These are phyloP conservation scores for Eilema griseolum DNA, from an alignment of 2,888 invertebrate species.

Conservation along the genomic window DNA sequence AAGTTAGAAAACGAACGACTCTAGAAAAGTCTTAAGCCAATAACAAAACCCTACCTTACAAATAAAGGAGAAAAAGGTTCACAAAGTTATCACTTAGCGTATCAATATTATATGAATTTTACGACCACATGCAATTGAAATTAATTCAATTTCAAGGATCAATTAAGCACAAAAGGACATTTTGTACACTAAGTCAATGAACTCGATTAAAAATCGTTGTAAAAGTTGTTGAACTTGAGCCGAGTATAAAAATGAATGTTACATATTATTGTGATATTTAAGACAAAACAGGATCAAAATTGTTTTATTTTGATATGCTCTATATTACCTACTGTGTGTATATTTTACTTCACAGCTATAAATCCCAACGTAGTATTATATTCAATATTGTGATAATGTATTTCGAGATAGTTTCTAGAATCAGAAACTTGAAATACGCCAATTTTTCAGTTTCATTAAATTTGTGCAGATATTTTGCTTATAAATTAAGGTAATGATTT, in stretches of 20 bases:
- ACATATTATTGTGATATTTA: neutral
- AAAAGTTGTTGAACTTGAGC: conserved; percentile 15
- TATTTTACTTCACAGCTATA: neutral
- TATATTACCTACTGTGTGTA: neutral
- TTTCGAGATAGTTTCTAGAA: neutral
- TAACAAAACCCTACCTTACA: too few relatives aligned
- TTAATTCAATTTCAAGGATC: neutral
- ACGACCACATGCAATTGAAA: neutral
- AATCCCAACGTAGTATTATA: neutral
- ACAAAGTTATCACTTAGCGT: neutral
- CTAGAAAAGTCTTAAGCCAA: too few relatives aligned
- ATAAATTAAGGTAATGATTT: too few relatives aligned
- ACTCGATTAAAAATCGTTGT: conserved; percentile 2
- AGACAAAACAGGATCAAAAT: neutral
- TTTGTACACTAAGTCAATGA: neutral
- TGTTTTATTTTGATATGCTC: neutral
- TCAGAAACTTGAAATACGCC: too few relatives aligned
- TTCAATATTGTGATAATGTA: neutral
- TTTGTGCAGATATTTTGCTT: too few relatives aligned
- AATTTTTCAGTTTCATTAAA: too few relatives aligned
- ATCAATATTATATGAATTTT: neutral
- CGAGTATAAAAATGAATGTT: conserved; percentile 2
- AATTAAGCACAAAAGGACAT: neutral
- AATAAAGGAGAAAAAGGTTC: neutral
- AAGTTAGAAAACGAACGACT: too few relatives aligned